Base-by-base conservation (phyloP, 2,113 vertebrate genomes). In the Urocitellus parryii region DNA sequence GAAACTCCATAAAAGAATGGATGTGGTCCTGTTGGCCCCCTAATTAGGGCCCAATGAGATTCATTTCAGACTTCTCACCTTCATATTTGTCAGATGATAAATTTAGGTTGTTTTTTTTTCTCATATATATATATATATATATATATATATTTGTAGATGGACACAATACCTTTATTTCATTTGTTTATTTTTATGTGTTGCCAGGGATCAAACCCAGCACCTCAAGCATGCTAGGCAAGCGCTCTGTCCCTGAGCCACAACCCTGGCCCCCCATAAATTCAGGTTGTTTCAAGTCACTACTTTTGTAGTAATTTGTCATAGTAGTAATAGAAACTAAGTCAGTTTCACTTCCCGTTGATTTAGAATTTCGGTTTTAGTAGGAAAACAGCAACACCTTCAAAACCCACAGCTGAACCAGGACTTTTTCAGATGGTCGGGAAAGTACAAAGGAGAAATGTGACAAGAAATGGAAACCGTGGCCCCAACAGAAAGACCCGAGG, bases 271-370 rank as follows among this genome's bases (percentile, higher is more conserved):
- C 45, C 45, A 84, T 65, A 39, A 45, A 73, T 18, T 56, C 25
- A 53, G 18, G 37, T 32, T 63, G 14, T 53, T 53, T 53, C 14
- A 84, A 84, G 24, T 9, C 29, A 29, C 27, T 1, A 6, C 39
- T 4, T 92, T 89, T 83, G 17, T 77, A 45, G 65, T 84, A n/a
- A 51, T 58, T 79, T 95, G 65, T 82, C 81, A 51, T 22, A 81
- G 53, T 29, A 48, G 20, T 56, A 39, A 14, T 4, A 95, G 17
- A 65, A 84, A 61, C 8, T 16, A 45, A 72, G 42, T 51, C 9
- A 53, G 48, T 32, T 95, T 70, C 5, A 16, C 65, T 77, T 93
- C 58, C 34, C 18, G 34, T 61, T 70, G 74, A 87, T 63, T 56
- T 86, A 63, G 68, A 73, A 72, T 77, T 79, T 67, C 79, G 24